phyloP scores from a whole-genome alignment of 2,113 vertebrate genomes.

The Condylura cristata region DNA sequence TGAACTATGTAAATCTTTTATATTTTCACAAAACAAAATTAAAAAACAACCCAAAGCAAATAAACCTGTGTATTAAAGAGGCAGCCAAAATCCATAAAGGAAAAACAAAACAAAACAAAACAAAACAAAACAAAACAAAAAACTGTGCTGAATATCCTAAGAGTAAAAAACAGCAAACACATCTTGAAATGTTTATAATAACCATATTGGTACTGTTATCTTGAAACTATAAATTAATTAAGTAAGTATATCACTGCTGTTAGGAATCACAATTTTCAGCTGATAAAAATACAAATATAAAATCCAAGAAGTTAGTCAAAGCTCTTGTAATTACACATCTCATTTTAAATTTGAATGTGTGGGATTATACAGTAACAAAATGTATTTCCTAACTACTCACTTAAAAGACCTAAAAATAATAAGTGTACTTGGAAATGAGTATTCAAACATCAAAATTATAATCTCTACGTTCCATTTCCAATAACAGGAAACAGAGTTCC shows the following conservation, averaged over 20 bases:
- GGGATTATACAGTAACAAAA: too few species aligned
- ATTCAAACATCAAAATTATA: background rate
- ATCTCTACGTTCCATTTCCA: slow-evolving; percentile 41
- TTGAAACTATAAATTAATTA: slow-evolving; percentile 39
- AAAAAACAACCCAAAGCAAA: slow-evolving; percentile 36
- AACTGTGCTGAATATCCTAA: background rate
- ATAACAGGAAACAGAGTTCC: background rate
- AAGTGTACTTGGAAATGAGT: background rate
- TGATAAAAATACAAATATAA: slow-evolving; percentile 39
- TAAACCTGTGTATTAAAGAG: background rate
- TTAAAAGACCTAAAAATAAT: slow-evolving; percentile 35
- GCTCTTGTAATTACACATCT: background rate
- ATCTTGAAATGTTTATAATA: slow-evolving; percentile 19
- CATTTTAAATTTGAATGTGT: slow-evolving; percentile 31
- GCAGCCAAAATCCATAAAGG: background rate
- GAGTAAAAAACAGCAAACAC: background rate
- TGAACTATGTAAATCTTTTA: slow-evolving; percentile 39
- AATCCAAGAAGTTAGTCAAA: slow-evolving; percentile 51
- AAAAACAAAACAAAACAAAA: too few species aligned
- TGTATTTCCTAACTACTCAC: background rate
- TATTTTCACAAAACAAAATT: slow-evolving; percentile 30
- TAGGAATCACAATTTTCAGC: slow-evolving; percentile 40
- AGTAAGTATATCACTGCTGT: slow-evolving; percentile 3
- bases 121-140: too few species aligned
- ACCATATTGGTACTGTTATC: background rate